Evolutionary conservation across 2,113 vertebrate species (phyloP), one percentile per base, ranked within the genome.

Genomic region (Hoplias malabaricus): DNA sequence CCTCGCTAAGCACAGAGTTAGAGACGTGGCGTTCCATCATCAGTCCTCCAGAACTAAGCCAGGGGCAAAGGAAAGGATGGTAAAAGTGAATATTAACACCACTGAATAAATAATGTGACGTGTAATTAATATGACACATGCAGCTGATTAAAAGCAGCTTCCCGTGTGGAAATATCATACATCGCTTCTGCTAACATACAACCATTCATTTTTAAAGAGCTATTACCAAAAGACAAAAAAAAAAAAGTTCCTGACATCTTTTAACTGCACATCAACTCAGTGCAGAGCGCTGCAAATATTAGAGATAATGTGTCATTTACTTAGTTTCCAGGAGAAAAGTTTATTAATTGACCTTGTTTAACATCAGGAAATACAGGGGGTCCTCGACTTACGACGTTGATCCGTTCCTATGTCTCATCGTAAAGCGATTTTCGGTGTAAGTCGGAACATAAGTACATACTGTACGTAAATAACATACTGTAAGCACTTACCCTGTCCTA

Each of bases 21-120:
- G 33, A 72, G 25, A 67, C 69, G 40, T 14, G 13, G n/a, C 53
- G 61, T 69, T 59, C 48, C 34, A 57, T 46, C 65, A 61, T 82
- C 57, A 74, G 59, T 74, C 71, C 25, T 36, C 27, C 63, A 56
- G 29, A 34, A 11, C 25, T 74, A 62, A 61, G 57, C 54, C 63
- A 69, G 29, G 62, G 57, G 66, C 23, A 19, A 78, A 53, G 76
- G 59, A 63, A 66, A 4, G 57, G 36, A 59, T 72, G 68, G 56
- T 68, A 33, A 34, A 50, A 43, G 63, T 65, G 12, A 56, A 74
- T 16, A 12, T 50, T 68, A 76, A 73, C 69, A 19, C 34, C 42
- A 66, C 63, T 29, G 53, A 78, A 74, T 61, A 78, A 82, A 78
- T 78, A 69, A 70, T 65, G 71, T 50, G 73, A 12, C 25, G 25